Base-by-base conservation (phyloP, 2,113 vertebrate genomes). In the Alosa alosa region DNA sequence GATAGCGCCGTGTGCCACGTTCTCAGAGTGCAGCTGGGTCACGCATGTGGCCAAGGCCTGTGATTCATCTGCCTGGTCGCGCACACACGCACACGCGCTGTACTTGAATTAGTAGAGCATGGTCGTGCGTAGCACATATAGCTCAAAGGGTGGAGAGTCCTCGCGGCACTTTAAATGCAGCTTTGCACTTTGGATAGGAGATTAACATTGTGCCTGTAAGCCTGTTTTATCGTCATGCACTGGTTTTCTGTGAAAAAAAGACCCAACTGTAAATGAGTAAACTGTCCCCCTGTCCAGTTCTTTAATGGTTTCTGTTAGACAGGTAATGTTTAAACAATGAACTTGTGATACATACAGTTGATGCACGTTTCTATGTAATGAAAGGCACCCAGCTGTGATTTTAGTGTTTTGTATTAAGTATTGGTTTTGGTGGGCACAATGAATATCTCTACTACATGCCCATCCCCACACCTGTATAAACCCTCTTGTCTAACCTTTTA, bases 81-180 rank as follows among this genome's bases (percentile, higher is more conserved):
- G 17, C 72, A 78, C 72, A 78, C 72, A 78, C 25, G 39, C 25
- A 31, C 68, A 75, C 68, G 39, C 68, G 39, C 25, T 78, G 11
- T 6, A 78, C 31, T 78, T 78, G 41, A 78, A 39, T 78, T 78
- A 68, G 64, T 68, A 78, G 72, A 78, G 72, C 72, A 78, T 78
- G 25, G 15, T 78, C 11, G 2, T 78, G 36, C 25, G 5, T 78
- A 78, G 5, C 31, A 39, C 15, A 17, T 39, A 36, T 36, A 78
- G 25, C 68, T 75, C 6, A 36, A 78, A 39, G 72, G 72, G n/a
- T 25, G 41, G 36, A 78, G 72, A 72, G 64, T 36, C 25, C 64
- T 31, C 64, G 36, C 20, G 72, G 11, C 36, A 78, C 15, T 17
- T 17, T 78, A 4, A 15, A 78, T 15, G 13, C 31, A 78, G 13